A percentile compares a stretch with the other conserved stretches of the same genome.
Evolutionary conservation across 2,113 vertebrate genomes (phyloP).

Genomic region (Echinops telfairi): DNA sequence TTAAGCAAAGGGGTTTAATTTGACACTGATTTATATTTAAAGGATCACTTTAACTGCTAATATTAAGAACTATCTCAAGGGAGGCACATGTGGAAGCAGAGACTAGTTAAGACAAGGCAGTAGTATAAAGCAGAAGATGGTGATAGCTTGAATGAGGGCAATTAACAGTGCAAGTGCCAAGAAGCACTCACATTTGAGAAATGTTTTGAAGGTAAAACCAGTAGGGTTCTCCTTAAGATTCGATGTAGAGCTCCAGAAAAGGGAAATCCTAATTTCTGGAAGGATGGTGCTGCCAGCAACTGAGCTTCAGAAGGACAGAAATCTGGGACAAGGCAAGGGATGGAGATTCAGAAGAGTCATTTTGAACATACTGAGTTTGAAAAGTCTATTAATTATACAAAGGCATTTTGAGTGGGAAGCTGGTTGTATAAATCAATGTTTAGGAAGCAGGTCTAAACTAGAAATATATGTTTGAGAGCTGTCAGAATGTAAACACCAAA

Average conservation of each 20-base stretch:
- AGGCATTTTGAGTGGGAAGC: conserved; percentile 21
- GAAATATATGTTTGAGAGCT: conserved; percentile 33
- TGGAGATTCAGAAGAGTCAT: not conserved
- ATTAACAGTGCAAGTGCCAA: not conserved
- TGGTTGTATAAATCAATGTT: conserved; percentile 45
- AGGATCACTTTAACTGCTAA: not conserved
- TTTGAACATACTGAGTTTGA: conserved; percentile 21
- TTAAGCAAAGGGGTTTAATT: no score
- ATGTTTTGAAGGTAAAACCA: conserved; percentile 44
- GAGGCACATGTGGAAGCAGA: conserved; percentile 37
- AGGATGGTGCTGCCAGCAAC: not conserved
- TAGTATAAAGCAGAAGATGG: not conserved
- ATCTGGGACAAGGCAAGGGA: not conserved
- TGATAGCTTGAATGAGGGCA: no score
- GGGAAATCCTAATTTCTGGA: not conserved
- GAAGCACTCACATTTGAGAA: conserved; percentile 29
- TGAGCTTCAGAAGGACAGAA: not conserved
- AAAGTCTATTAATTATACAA: conserved; percentile 8
- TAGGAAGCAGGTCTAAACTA: conserved; percentile 21
- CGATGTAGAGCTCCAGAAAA: not conserved
- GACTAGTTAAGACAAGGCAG: conserved; percentile 37
- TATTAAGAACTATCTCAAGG: not conserved
- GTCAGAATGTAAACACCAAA: not conserved
- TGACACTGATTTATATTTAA: conserved; percentile 22
- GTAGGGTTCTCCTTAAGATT: conserved; percentile 14